These are phyloP conservation scores for Ferdinandea cuprea DNA, from an alignment of 2,888 invertebrate species.

Conservation along the genomic window DNA sequence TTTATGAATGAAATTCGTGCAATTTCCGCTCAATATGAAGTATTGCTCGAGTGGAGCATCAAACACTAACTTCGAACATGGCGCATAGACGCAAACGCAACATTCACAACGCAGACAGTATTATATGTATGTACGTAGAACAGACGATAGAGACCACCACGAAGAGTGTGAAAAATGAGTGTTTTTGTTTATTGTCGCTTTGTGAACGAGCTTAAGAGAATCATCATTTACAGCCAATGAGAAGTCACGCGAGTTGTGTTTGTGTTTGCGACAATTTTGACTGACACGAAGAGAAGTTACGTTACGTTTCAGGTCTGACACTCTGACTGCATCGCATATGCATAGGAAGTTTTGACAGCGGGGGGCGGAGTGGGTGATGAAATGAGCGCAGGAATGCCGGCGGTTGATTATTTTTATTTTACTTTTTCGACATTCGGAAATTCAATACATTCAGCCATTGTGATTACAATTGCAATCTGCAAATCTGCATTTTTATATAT, in stretches of 20 bases:
- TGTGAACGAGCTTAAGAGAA: conserved; percentile 47
- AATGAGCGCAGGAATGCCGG: conserved; percentile 37
- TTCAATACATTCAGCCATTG: conserved; percentile 4
- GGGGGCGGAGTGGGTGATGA: conserved; percentile 5
- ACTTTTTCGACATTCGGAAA: conserved; percentile 42
- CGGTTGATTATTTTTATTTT: conserved; percentile 24
- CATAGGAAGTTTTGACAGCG: background rate
- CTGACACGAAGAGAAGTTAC: conserved; percentile 28
- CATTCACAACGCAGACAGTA: background rate
- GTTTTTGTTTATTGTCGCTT: conserved; percentile 33
- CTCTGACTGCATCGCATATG: background rate
- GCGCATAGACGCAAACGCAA: conserved; percentile 1
- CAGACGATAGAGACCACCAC: conserved; percentile 31
- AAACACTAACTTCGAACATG: conserved; percentile 49
- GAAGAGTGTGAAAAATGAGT: conserved; percentile 51
- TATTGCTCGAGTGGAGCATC: conserved; percentile 23
- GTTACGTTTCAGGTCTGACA: background rate
- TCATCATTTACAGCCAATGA: conserved; percentile 31
- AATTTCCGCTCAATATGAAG: conserved; percentile 37
- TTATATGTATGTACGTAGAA: too few species aligned
- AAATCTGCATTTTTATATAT: conserved; percentile 41
- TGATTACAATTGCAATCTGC: conserved; percentile 48
- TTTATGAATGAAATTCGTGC: conserved; percentile 20
- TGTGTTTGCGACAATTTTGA: conserved; percentile 28
- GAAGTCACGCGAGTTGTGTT: conserved; percentile 14